Evolutionary conservation across 2,113 vertebrate species (phyloP).

Genomic region (Eretmochelys imbricata): DNA sequence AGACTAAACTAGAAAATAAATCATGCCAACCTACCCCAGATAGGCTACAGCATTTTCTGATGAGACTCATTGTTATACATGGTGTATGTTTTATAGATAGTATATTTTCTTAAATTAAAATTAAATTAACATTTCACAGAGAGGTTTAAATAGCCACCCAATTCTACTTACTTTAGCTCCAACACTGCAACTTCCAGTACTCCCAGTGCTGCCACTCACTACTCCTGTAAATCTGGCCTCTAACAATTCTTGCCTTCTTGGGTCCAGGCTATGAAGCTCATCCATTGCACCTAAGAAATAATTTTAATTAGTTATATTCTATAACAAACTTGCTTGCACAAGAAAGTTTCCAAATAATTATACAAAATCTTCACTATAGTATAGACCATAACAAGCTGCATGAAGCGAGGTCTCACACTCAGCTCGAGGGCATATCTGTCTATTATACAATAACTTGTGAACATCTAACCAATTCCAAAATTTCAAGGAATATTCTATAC

Average conservation of each 20-base stretch:
- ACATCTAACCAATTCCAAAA: slow-evolving; percentile 29
- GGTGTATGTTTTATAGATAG: neutral
- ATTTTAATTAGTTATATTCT: neutral
- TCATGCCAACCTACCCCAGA: neutral
- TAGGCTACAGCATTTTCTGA: neutral
- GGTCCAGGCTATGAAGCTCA: slow-evolving; percentile 99
- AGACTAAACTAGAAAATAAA: neutral
- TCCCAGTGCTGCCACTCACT: slow-evolving; percentile 95
- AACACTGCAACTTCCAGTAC: slow-evolving; percentile 96
- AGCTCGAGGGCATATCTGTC: neutral
- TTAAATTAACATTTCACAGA: slow-evolving; percentile 17
- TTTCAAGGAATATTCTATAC: neutral
- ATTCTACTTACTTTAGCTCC: slow-evolving; percentile 92
- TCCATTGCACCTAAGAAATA: slow-evolving; percentile 93
- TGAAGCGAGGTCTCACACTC: slow-evolving; percentile 5
- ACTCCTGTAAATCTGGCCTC: slow-evolving; percentile 98
- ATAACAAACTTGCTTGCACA: slow-evolving; percentile 9
- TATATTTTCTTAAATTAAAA: neutral
- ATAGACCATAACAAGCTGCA: neutral
- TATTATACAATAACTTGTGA: neutral
- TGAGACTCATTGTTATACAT: neutral
- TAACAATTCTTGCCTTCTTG: slow-evolving; percentile 96
- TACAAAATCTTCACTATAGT: neutral
- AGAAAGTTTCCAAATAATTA: slow-evolving; percentile 28
- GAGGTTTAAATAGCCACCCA: neutral